These are phyloP conservation scores for Eremophila alpestris DNA, from an alignment of 2,797 vertebrate genomes.

Conservation along the genomic window DNA sequence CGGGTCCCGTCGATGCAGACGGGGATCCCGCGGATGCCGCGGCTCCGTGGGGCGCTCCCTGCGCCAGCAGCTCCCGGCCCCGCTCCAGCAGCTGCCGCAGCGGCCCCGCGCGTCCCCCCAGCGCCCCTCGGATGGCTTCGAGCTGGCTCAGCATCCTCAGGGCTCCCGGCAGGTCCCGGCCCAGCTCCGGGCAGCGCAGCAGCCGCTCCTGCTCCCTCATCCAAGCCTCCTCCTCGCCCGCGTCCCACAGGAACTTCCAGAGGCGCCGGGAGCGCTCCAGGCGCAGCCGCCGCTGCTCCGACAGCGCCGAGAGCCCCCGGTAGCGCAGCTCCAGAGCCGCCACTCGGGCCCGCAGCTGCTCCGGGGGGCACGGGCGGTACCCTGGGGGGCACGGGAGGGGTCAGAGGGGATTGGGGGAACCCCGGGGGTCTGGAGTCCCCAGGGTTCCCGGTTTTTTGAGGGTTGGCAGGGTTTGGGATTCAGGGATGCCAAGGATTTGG, in stretches of 20 bases:
- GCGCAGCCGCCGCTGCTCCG: constrained; percentile 75
- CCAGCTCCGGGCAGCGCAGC: constrained; percentile 86
- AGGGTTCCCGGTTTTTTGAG: too few relatives aligned
- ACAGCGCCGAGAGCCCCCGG: constrained; percentile 84
- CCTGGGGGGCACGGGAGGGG: constrained; percentile 61
- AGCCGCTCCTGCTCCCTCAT: constrained; percentile 94
- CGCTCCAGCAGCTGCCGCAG: constrained; percentile 85
- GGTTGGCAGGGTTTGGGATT: background rate
- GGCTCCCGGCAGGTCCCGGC: constrained; percentile 88
- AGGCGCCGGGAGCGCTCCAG: constrained; percentile 89
- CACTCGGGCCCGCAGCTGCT: constrained; percentile 85
- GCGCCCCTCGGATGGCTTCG: constrained; percentile 89
- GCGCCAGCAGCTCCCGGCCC: constrained; percentile 77
- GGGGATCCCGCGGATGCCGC: background rate
- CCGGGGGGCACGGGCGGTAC: constrained; percentile 92
- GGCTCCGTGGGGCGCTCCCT: background rate
- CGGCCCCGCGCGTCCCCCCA: constrained; percentile 89
- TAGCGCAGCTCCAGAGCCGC: constrained; percentile 84
- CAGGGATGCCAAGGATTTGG: background rate
- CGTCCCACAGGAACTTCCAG: constrained; percentile 95
- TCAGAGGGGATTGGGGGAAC: background rate
- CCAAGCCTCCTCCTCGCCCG: constrained; percentile 93
- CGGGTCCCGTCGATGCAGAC: background rate
- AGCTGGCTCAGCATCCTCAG: constrained; percentile 91
- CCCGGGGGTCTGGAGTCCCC: background rate